phyloP scores from a whole-genome alignment of 2,888 invertebrate genomes.

The Perizoma affinitatum region DNA sequence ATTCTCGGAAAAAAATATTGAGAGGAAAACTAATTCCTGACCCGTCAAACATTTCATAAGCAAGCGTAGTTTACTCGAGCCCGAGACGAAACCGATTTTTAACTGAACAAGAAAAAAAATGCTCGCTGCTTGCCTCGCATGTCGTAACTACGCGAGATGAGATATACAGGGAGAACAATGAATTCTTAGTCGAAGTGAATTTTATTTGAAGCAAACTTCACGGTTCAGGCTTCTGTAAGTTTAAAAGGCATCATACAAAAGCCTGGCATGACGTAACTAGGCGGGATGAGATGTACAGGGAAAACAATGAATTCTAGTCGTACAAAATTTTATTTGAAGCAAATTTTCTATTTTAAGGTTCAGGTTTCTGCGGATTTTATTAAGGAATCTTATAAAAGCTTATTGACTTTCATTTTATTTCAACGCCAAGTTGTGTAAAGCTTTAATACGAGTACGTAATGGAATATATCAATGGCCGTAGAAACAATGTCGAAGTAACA shows the following conservation, averaged over 20 bases:
- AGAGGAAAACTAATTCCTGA: conserved; percentile 68
- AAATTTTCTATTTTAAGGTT: conserved; percentile 8
- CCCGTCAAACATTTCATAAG: conserved; percentile 77
- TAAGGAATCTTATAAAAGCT: conserved; percentile 4
- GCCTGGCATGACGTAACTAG: conserved; percentile 39
- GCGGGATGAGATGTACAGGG: not conserved
- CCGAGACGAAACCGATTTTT: conserved; percentile 64
- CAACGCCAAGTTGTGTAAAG: not conserved
- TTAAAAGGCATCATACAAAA: conserved; percentile 3
- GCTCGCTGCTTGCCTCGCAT: too few species aligned
- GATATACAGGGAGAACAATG: not conserved
- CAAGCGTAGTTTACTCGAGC: conserved; percentile 57
- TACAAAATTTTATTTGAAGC: conserved; percentile 2
- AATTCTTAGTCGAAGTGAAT: conserved; percentile 1
- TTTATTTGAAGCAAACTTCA: conserved; percentile 9
- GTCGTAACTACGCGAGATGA: conserved; percentile 33
- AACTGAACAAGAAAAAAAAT: conserved; percentile 56
- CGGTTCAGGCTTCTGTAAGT: not conserved
- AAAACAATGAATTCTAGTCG: conserved; percentile 5
- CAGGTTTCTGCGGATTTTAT: conserved; percentile 1
- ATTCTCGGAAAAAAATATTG: conserved; percentile 44
- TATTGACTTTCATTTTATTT: not conserved
- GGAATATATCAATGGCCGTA: too few species aligned
- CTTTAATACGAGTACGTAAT: not conserved
- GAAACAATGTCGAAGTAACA: too few species aligned